Percentiles rank a stretch among this genome's conserved stretches.
phyloP scores from a whole-genome alignment of 2,888 invertebrate genomes.

The Harpalus rufipes region DNA sequence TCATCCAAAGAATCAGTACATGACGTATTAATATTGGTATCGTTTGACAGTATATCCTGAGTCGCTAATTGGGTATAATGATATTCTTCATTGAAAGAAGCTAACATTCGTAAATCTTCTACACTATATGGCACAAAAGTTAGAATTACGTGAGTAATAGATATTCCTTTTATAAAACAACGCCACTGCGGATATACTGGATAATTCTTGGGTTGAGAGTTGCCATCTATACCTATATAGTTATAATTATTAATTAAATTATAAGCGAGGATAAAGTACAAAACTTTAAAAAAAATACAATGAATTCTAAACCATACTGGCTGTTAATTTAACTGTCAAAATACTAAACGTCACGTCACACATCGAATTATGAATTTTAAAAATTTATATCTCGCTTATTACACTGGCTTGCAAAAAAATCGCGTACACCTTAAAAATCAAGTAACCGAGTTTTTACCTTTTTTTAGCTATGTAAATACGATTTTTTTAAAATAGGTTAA shows the following conservation, averaged over 20 bases:
- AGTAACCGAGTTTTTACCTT: no score
- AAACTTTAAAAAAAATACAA: no score
- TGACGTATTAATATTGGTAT: conserved; percentile 28
- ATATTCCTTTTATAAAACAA: conserved; percentile 83
- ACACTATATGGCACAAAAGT: conserved; percentile 84
- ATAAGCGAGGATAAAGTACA: neutral
- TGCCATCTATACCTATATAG: conserved; percentile 22
- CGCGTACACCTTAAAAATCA: no score
- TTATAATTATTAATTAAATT: conserved; percentile 11
- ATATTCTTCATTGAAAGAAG: conserved; percentile 30
- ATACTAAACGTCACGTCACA: no score
- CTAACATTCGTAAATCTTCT: conserved; percentile 73
- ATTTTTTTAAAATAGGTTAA: no score
- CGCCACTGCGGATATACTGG: conserved; percentile 79
- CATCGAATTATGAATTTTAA: no score
- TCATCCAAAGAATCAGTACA: conserved; percentile 32
- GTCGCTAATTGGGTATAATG: conserved; percentile 65
- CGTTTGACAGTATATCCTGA: conserved; percentile 26
- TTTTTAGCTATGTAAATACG: no score
- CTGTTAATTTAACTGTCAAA: no score
- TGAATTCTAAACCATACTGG: no score
- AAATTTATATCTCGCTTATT: no score
- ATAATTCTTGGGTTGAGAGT: conserved; percentile 15
- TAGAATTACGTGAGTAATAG: conserved; percentile 81
- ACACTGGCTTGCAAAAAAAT: no score